Conservation (phyloP, 2,797 vertebrate species). For the Xiphophorus birchmanni region DNA sequence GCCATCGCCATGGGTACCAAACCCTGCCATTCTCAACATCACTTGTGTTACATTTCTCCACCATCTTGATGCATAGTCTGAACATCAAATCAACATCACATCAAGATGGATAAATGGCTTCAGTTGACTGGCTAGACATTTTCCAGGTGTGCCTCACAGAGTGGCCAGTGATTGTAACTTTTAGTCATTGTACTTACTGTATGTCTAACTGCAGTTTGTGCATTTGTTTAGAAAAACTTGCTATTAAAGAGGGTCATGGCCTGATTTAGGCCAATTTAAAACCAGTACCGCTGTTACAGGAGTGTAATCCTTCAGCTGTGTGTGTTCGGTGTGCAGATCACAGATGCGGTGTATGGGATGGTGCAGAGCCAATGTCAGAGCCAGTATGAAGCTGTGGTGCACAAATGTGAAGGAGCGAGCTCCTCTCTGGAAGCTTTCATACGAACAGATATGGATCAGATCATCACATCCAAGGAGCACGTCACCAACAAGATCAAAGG, state of each 20-base stretch:
- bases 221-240: no score
- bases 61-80: neutral
- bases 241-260: neutral
- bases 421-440: constrained; percentile 87
- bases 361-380: constrained; percentile 85
- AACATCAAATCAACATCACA: neutral
- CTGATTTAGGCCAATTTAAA: neutral
- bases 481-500: constrained; percentile 90
- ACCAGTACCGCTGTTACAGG: neutral
- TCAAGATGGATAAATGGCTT: neutral
- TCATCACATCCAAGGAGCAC: constrained; percentile 95
- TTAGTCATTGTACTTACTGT: no score
- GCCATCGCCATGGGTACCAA: neutral
- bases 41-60: neutral
- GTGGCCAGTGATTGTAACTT: neutral
- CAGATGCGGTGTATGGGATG: constrained; percentile 87
- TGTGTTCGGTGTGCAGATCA: constrained; percentile 80
- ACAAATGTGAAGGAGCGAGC: constrained; percentile 80
- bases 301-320: neutral
- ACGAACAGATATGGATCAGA: constrained; percentile 96
- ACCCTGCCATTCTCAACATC: neutral
- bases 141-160: neutral
- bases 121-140: neutral
- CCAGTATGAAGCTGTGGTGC: constrained; percentile 76
- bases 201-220: no score